Conservation (phyloP, 1,140 invertebrate genomes). For the Penaeus indicus region DNA sequence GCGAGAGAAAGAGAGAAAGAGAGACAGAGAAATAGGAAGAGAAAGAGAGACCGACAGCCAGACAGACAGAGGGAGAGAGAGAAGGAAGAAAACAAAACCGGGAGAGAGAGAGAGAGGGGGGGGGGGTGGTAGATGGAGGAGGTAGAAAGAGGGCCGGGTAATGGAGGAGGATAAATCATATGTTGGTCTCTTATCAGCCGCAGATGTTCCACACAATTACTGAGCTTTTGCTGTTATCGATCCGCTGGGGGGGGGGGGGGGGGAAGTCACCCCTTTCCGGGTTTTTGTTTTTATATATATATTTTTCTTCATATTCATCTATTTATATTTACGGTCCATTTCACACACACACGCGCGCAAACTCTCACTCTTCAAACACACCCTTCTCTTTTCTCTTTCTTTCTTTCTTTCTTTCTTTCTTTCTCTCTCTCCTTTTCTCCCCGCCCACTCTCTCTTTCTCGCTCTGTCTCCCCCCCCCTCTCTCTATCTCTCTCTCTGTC, state of each 20-base stretch:
- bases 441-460: not conserved
- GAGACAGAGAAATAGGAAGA: too few species aligned
- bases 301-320: not conserved
- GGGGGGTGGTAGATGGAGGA: too few species aligned
- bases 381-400: not conserved
- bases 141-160: not conserved
- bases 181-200: conserved; percentile 37
- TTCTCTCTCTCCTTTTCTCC: not conserved
- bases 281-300: not conserved
- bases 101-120: too few species aligned
- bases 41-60: too few species aligned
- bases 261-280: not conserved
- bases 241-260: not conserved
- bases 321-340: not conserved
- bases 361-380: not conserved
- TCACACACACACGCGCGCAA: too few species aligned
- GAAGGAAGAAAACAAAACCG: too few species aligned
- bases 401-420: not conserved
- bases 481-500: too few species aligned
- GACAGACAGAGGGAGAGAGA: too few species aligned
- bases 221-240: conserved; percentile 41
- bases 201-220: conserved; percentile 51
- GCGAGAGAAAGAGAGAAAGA: too few species aligned
- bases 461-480: too few species aligned
- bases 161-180: conserved; percentile 39